Percentiles rank a stretch among this genome's conserved stretches.
Evolutionary conservation across 2,888 invertebrate genomes (phyloP).

Genomic region (Oligia latruncula): DNA sequence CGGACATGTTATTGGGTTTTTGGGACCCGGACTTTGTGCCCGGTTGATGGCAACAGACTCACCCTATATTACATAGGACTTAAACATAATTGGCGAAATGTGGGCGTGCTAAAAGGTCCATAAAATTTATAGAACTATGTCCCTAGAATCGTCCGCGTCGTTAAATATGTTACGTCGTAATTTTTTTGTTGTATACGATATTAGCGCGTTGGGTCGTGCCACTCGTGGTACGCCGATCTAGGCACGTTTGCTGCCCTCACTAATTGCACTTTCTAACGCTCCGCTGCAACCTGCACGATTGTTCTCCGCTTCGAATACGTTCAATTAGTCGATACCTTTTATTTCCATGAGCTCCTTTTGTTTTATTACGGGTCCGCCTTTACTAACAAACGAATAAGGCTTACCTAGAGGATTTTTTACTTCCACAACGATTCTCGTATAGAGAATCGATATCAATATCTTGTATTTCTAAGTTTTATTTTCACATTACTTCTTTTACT

Average conservation of each 20-base stretch:
- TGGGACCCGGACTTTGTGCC: not conserved
- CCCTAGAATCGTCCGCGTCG: not conserved
- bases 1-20: not conserved
- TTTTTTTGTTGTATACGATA: conserved; percentile 20
- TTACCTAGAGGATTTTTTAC: not conserved
- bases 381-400: conserved; percentile 7
- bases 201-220: conserved; percentile 28
- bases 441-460: not conserved
- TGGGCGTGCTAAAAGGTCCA: no score
- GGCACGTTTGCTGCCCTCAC: conserved; percentile 21
- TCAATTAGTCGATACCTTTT: conserved; percentile 58
- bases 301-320: conserved; percentile 54
- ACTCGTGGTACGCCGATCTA: conserved; percentile 8
- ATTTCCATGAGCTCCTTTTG: conserved; percentile 33
- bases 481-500: not conserved
- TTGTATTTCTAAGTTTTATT: not conserved
- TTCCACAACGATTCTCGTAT: not conserved
- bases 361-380: conserved; percentile 20
- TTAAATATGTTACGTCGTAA: conserved; percentile 15
- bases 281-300: conserved; percentile 47
- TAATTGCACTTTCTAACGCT: conserved; percentile 64
- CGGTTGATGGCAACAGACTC: not conserved
- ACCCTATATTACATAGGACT: not conserved
- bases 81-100: not conserved
- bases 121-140: not conserved